phyloP scores from a whole-genome alignment of 2,113 vertebrate genomes.

The Meleagris gallopavo region DNA sequence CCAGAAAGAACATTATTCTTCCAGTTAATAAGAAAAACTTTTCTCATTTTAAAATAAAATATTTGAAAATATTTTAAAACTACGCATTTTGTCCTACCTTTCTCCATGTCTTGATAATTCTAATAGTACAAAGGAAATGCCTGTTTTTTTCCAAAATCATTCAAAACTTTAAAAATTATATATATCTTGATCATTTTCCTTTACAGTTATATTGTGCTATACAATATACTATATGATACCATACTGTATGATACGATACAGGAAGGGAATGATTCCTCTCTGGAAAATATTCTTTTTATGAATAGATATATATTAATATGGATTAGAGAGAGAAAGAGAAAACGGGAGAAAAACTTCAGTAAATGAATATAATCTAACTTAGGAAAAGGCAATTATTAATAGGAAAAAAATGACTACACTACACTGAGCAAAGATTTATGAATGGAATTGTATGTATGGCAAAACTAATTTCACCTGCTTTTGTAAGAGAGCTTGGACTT shows the following conservation, averaged over 20 bases:
- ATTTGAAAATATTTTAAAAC: not conserved
- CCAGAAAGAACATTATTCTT: not conserved
- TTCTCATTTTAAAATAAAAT: not conserved
- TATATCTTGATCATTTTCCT: not conserved
- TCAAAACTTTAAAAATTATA: not conserved
- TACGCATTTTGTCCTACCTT: not conserved
- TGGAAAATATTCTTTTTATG: not conserved
- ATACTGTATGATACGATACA: not conserved
- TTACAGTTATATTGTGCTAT: not conserved
- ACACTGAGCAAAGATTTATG: constrained; percentile 32
- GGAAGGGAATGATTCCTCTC: not conserved
- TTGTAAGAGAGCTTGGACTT: constrained; percentile 13
- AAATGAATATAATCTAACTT: not conserved
- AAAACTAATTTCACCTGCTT: constrained; percentile 41
- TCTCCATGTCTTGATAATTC: not conserved
- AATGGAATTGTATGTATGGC: constrained; percentile 9
- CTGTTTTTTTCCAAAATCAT: not conserved
- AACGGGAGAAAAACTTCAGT: not conserved
- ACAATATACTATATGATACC: no score
- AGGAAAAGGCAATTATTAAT: constrained; percentile 10
- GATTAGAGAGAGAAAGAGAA: not conserved
- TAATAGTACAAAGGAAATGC: not conserved
- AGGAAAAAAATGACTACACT: not conserved
- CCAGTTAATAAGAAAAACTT: not conserved
- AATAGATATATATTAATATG: not conserved